Conservation (phyloP, 2,113 vertebrate genomes). For the Galeopterus variegatus region DNA sequence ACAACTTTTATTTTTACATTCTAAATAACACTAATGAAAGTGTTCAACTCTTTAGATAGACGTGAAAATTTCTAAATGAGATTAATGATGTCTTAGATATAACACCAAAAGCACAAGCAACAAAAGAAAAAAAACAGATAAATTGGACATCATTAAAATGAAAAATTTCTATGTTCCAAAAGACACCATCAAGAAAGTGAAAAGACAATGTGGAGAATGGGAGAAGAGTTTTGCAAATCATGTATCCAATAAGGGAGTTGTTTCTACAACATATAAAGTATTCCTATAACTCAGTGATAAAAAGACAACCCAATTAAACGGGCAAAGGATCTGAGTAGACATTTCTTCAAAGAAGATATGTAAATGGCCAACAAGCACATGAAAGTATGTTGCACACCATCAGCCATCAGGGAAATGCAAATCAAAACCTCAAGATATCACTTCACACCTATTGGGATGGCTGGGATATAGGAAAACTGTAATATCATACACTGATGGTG, state of each 20-base stretch:
- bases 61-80: not conserved
- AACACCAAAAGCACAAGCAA: conserved; percentile 42
- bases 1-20: conserved; percentile 15
- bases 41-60: conserved; percentile 12
- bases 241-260: not conserved
- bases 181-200: conserved; percentile 33
- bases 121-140: not conserved
- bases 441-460: not conserved
- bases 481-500: not conserved
- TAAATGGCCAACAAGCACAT: not conserved
- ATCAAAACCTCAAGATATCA: conserved; percentile 10
- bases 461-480: not conserved
- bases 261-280: conserved; percentile 10
- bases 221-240: conserved; percentile 22
- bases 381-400: conserved; percentile 4
- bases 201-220: not conserved
- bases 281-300: conserved; percentile 7
- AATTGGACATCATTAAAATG: conserved; percentile 42
- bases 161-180: conserved; percentile 30
- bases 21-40: conserved; percentile 22
- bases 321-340: not conserved
- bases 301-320: conserved; percentile 22
- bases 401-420: not conserved
- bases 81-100: conserved; percentile 42
- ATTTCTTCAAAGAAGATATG: conserved; percentile 3